phyloP scores from a whole-genome alignment of 2,797 vertebrate species.

The Melanotaenia nigrans region DNA sequence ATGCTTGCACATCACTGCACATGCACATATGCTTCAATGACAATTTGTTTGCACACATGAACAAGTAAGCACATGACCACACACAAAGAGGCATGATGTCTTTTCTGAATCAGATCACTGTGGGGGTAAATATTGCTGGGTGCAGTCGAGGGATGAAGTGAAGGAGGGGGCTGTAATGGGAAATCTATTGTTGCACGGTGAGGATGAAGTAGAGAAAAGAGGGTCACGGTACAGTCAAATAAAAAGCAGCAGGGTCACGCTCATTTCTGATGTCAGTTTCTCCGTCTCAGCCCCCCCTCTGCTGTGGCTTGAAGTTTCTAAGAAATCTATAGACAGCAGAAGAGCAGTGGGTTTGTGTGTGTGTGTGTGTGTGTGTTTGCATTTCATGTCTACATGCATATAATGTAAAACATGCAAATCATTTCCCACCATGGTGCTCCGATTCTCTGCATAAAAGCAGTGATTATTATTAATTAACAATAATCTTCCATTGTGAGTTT shows the following conservation, averaged over 20 bases:
- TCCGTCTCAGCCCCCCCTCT: slow-evolving; percentile 30
- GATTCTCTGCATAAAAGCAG: background rate
- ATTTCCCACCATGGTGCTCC: slow-evolving; percentile 6
- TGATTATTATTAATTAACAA: background rate
- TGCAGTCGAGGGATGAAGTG: slow-evolving; percentile 42
- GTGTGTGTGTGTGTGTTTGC: background rate
- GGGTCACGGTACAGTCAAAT: slow-evolving; percentile 43
- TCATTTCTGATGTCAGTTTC: slow-evolving; percentile 61
- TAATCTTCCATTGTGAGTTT: background rate
- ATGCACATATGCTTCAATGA: background rate
- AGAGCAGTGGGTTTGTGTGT: slow-evolving; percentile 20
- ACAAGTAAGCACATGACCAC: slow-evolving; percentile 12
- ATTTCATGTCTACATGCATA: background rate
- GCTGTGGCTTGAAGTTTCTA: slow-evolving; percentile 44
- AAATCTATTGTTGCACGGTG: slow-evolving; percentile 70
- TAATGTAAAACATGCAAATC: slow-evolving; percentile 13
- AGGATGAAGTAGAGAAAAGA: slow-evolving; percentile 46
- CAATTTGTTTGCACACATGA: slow-evolving; percentile 25
- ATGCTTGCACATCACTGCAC: slow-evolving; percentile 1
- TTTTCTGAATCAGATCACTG: slow-evolving; percentile 54
- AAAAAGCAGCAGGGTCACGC: slow-evolving; percentile 62
- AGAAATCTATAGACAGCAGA: slow-evolving; percentile 24
- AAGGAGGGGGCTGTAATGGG: slow-evolving; percentile 63
- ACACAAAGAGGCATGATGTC: slow-evolving; percentile 6
- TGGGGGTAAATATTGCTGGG: slow-evolving; percentile 57